Base-by-base conservation (phyloP, 2,888 invertebrate species). In the Malacosoma neustria region DNA sequence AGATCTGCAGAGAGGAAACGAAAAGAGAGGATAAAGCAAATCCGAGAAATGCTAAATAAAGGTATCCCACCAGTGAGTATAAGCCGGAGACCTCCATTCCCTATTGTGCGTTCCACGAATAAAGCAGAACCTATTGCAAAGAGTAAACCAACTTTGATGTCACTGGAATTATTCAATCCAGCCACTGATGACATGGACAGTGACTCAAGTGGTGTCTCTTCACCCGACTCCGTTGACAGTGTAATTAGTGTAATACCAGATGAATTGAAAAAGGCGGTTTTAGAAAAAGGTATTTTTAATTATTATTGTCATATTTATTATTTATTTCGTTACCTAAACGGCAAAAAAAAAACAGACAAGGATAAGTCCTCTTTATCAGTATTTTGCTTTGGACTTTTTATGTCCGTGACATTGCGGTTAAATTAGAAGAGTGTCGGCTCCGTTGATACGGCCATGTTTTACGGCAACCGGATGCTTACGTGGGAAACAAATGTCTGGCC, bases 101-200 rank as follows among this genome's bases (percentile, higher is more conserved):
- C 94, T 1, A 88, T 95, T 48, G 93, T 95, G 0, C 84, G 94
- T 34, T 87, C 92, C 32, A 77, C 86, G 32, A 82, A 85, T 49
- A 89, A 89, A 70, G 61, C 87, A 3, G 90, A 91, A 44, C 85
- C 89, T 1, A 86, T 90, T 13, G 90, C 89, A 0, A 90, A 91
- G 52, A 89, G 90, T 32, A 81, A 93, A 38, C 94, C 94, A 0
- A 91, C 93, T 45, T 75, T 95, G 11, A 87, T 95, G 60, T 92
- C 94, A 1, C 71, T 95, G 39, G 96, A 96, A 61, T 81, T 96
- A 3, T 96, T 95, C 61, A 96, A 96, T 75, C 96, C 96, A 1
- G 96, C 95, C 60, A 94, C 93, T 4, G 96, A 96, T 62, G 96
- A 96, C 57, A 88, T 95, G 70, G 96, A 96, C 65, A 95, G 95